These are phyloP conservation scores for Tringa solitaria DNA, from an alignment of 2,113 vertebrate genomes.

Conservation along the genomic window DNA sequence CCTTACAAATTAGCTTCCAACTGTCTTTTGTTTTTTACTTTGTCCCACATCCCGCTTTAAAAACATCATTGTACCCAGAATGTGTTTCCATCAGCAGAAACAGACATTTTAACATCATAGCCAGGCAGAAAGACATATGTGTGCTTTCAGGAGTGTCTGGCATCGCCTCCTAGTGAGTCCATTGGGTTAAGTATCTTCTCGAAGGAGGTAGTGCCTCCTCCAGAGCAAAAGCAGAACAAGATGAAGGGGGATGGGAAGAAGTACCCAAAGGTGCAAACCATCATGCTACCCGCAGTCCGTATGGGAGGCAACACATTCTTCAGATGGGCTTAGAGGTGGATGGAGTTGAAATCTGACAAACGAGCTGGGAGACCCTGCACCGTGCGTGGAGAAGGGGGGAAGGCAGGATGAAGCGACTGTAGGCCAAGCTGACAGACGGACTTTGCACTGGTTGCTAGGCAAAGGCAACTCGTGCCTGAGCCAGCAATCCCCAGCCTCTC, in stretches of 20 bases:
- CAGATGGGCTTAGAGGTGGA: neutral
- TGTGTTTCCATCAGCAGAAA: neutral
- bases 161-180: neutral
- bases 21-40: neutral
- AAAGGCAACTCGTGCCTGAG: neutral
- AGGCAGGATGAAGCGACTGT: neutral
- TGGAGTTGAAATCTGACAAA: neutral
- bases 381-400: neutral
- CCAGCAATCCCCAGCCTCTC: neutral
- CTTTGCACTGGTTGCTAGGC: conserved; percentile 12
- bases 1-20: neutral
- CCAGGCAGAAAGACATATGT: neutral
- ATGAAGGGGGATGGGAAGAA: rapidly evolving
- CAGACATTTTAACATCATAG: neutral
- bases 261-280: neutral
- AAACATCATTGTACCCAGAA: neutral
- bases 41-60: neutral
- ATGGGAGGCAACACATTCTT: rapidly evolving
- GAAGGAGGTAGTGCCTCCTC: neutral
- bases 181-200: neutral
- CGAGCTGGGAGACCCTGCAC: neutral
- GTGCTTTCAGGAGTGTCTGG: neutral
- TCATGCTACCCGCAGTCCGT: neutral
- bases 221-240: neutral
- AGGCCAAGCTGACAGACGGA: neutral